phyloP scores from a whole-genome alignment of 2,797 vertebrate genomes.

The Yasuhikotakia modesta region DNA sequence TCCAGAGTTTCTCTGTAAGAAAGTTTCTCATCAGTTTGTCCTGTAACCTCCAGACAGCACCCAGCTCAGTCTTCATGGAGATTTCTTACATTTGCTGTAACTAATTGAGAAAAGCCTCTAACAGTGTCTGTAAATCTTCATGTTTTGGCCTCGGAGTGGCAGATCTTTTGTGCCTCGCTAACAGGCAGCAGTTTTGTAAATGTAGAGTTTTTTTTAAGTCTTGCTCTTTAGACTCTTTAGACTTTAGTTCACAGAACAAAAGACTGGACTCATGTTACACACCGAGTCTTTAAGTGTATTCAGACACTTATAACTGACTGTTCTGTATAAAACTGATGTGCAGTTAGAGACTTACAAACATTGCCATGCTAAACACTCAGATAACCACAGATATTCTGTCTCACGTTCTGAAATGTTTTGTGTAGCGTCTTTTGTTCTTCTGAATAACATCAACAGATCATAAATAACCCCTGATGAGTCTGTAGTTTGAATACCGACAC shows the following conservation, averaged over 20 bases:
- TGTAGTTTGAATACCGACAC: background rate
- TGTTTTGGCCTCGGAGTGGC: background rate
- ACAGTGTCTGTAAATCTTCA: constrained; percentile 16
- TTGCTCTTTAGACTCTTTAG: constrained; percentile 58
- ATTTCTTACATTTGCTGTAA: background rate
- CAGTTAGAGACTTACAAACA: constrained; percentile 3
- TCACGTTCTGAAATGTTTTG: constrained; percentile 26
- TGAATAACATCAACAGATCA: constrained; percentile 33
- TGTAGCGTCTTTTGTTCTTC: constrained; percentile 40
- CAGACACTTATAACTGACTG: constrained; percentile 23
- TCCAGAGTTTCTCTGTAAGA: background rate
- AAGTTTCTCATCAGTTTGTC: background rate
- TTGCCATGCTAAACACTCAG: constrained; percentile 1
- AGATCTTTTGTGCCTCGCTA: constrained; percentile 27
- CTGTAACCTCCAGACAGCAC: constrained; percentile 6
- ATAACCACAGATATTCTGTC: background rate
- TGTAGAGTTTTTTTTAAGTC: constrained; percentile 59
- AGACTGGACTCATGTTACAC: constrained; percentile 48
- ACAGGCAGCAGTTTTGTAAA: constrained; percentile 68
- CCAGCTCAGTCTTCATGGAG: background rate
- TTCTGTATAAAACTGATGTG: constrained; percentile 14
- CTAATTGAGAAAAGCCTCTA: constrained; percentile 5
- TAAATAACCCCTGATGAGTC: constrained; percentile 45
- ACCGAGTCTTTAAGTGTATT: constrained; percentile 26
- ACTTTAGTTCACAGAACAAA: constrained; percentile 51